Evolutionary conservation across 1,140 invertebrate species (phyloP).

Genomic region (Hypsibius dujardini): DNA sequence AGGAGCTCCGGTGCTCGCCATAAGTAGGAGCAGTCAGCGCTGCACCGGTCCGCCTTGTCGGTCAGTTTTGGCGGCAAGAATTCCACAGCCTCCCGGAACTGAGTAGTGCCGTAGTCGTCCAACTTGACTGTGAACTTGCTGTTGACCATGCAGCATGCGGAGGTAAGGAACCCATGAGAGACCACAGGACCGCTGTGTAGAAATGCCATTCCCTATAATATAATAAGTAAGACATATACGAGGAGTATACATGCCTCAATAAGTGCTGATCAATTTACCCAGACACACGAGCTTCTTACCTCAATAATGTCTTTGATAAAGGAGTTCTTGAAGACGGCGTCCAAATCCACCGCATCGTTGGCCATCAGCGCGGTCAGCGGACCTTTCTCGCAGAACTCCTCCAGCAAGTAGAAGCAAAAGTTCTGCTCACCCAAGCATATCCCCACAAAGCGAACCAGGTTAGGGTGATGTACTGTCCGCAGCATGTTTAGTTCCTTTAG

Average conservation of each 20-base stretch:
- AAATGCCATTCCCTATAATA: not conserved
- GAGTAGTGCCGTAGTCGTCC: not conserved
- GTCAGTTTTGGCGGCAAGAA: not conserved
- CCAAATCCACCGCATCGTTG: not conserved
- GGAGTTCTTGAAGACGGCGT: not conserved
- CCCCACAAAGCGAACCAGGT: not conserved
- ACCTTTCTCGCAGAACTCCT: not conserved
- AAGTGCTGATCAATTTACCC: no score
- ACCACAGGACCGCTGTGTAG: not conserved
- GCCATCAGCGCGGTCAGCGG: not conserved
- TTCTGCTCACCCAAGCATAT: not conserved
- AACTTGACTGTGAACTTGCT: not conserved
- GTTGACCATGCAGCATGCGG: not conserved
- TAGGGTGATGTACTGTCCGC: not conserved
- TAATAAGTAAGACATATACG: no score
- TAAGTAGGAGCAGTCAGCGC: no score
- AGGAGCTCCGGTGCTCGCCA: slow-evolving; percentile 3
- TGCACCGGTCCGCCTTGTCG: not conserved
- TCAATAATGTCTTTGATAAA: not conserved
- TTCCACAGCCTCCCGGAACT: not conserved
- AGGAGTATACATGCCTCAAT: no score
- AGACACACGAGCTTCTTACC: no score
- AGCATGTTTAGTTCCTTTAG: not conserved
- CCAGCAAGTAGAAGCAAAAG: not conserved
- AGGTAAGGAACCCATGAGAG: not conserved